Evolutionary conservation across 2,888 invertebrate species (phyloP).

Genomic region (Leptura quadrifasciata): DNA sequence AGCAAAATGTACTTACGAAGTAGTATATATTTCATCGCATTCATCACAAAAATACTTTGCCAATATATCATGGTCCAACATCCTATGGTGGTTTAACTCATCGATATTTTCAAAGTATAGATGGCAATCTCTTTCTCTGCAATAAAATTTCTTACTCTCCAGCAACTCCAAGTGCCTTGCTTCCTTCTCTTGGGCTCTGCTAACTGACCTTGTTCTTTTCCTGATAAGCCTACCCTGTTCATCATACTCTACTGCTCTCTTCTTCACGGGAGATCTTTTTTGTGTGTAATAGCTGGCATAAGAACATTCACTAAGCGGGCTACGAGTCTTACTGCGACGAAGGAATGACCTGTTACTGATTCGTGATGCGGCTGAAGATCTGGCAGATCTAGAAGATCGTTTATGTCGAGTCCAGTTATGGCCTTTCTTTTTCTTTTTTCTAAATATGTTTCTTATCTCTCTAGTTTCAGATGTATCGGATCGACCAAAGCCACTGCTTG

Average conservation of each 20-base stretch:
- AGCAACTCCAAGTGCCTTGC: conserved; percentile 17
- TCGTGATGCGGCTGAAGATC: conserved; percentile 6
- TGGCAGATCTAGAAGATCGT: background rate
- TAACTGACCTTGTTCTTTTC: conserved; percentile 51
- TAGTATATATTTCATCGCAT: conserved; percentile 47
- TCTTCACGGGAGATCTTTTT: conserved; percentile 26
- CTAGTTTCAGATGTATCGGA: conserved; percentile 35
- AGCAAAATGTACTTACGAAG: conserved; percentile 44
- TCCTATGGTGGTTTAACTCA: conserved; percentile 49
- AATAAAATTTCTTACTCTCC: conserved; percentile 43
- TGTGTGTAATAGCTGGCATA: conserved; percentile 9
- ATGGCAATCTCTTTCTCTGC: conserved; percentile 45
- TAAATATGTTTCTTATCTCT: conserved; percentile 30
- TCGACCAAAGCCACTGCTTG: conserved; percentile 34
- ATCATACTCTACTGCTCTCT: conserved; percentile 38
- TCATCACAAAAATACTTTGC: conserved; percentile 46
- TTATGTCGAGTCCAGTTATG: conserved; percentile 39
- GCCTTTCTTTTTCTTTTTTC: conserved; percentile 34
- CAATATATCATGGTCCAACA: conserved; percentile 46
- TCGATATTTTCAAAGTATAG: conserved; percentile 50
- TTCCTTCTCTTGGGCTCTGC: conserved; percentile 49
- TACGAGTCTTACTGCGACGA: background rate
- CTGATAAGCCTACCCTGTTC: conserved; percentile 34
- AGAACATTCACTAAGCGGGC: conserved; percentile 24
- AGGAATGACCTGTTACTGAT: background rate